phyloP scores from a whole-genome alignment of 2,113 vertebrate genomes.

The Astatoreochromis straeleni region DNA sequence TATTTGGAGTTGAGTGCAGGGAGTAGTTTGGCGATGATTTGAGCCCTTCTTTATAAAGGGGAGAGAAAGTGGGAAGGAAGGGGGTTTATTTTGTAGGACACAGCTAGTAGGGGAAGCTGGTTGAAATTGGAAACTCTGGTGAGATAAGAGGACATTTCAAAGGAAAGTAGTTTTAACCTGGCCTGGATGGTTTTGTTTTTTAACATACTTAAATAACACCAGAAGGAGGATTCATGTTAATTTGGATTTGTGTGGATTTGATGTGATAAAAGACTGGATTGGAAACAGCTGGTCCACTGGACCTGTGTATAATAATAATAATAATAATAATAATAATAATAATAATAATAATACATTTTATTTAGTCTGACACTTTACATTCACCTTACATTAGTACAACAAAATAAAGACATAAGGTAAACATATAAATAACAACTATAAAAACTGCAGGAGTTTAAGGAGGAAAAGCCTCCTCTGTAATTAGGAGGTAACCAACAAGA shows the following conservation, averaged over 20 bases:
- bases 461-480: background rate
- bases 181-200: background rate
- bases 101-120: background rate
- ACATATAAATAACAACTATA: background rate
- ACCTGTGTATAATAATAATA: background rate
- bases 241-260: background rate
- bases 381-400: background rate
- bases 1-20: background rate
- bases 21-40: background rate
- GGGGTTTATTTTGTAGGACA: background rate
- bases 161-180: background rate
- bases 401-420: background rate
- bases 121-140: background rate
- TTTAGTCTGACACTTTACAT: background rate
- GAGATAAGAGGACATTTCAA: background rate
- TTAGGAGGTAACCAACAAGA: background rate
- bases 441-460: background rate
- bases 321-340: background rate
- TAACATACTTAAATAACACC: background rate
- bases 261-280: background rate
- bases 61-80: background rate
- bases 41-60: background rate
- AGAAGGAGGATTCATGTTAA: background rate
- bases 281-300: background rate
- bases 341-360: background rate